Evolutionary conservation across 2,797 vertebrate genomes (phyloP), one percentile per base, ranked within the genome.

Genomic region (Phoeniculus purpureus): DNA sequence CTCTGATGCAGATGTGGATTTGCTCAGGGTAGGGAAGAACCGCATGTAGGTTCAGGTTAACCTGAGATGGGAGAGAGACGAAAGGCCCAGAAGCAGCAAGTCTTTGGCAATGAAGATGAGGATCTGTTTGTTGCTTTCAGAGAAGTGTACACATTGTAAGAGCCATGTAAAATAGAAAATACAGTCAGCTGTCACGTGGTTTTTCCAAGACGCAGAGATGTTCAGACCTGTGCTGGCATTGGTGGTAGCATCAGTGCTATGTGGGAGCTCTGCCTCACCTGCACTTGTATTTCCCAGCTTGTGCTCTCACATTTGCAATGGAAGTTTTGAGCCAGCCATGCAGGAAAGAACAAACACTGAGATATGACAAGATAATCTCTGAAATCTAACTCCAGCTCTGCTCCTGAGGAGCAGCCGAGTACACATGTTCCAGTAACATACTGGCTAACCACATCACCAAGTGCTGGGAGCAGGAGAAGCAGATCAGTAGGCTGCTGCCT

Each of bases 371-470:
- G 16, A 2, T n/a, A 17, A 5, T 7, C 9, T 16, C 34, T 64
- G 47, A 37, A 26, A 0, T 34, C 48, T 0, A 48, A 10, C 20
- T 48, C 19, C 47, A 48, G 47, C 47, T 48, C 47, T 19, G 47
- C 18, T 48, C 19, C 21, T 20, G 19, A 20, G 21, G 11, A 29
- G 1, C 34, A 20, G 54, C 43, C 27, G 19, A 23, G 4, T 3
- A 9, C 68, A 74, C 15, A 3, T 3, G 4, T 31, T 11, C 27
- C n/a, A 23, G 74, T 31, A 12, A 1, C 8, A 1, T 6, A 1
- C 3, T 29, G 61, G 20, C 40, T 9, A 2, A 8, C 29, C 15
- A 3, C 21, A 0, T 7, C 9, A n/a, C 62, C 43, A 20, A 1
- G 21, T n/a, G 20, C 0, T 26, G 81, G 70, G 68, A 73, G 84